A percentile compares a stretch with the other conserved stretches of the same genome.
These are phyloP conservation scores for Steatocranus sp. DNA, from an alignment of 2,797 vertebrate species.

Conservation along the genomic window DNA sequence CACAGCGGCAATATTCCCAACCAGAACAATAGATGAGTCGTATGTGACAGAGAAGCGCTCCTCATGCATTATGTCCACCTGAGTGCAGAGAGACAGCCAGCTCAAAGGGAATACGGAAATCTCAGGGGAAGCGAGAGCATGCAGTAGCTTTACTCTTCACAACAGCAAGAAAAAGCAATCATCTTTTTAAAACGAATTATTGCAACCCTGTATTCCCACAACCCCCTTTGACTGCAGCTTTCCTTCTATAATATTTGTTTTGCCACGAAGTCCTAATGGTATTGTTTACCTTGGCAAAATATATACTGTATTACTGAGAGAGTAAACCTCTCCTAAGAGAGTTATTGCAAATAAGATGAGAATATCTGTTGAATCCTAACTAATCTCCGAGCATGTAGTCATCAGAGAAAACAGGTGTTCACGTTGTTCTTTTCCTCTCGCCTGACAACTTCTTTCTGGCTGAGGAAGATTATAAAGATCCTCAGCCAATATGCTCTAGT, in stretches of 20 bases:
- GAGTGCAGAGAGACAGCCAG: conserved; percentile 33
- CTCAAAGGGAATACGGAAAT: conserved; percentile 20
- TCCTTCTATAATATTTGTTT: conserved; percentile 21
- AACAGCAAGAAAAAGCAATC: conserved; percentile 38
- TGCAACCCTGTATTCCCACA: conserved; percentile 1
- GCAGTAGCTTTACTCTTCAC: not conserved
- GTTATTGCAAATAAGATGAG: conserved; percentile 26
- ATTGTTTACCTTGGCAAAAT: conserved; percentile 50
- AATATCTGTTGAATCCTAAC: conserved; percentile 45
- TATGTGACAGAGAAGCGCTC: conserved; percentile 25
- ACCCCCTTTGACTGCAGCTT: conserved; percentile 10
- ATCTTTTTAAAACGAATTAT: conserved; percentile 22
- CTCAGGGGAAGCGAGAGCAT: not conserved
- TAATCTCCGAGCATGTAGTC: conserved; percentile 55
- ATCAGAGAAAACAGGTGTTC: conserved; percentile 69
- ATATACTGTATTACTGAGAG: conserved; percentile 27
- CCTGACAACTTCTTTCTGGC: conserved; percentile 45
- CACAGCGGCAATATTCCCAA: conserved; percentile 15
- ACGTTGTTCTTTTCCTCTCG: conserved; percentile 41
- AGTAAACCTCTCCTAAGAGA: conserved; percentile 38
- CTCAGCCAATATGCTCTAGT: conserved; percentile 33
- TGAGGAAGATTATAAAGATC: conserved; percentile 56
- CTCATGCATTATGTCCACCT: conserved; percentile 41
- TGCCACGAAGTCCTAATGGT: conserved; percentile 23
- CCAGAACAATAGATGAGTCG: conserved; percentile 46